Conservation (phyloP, 2,113 vertebrate genomes). For the Hydropotes inermis region DNA sequence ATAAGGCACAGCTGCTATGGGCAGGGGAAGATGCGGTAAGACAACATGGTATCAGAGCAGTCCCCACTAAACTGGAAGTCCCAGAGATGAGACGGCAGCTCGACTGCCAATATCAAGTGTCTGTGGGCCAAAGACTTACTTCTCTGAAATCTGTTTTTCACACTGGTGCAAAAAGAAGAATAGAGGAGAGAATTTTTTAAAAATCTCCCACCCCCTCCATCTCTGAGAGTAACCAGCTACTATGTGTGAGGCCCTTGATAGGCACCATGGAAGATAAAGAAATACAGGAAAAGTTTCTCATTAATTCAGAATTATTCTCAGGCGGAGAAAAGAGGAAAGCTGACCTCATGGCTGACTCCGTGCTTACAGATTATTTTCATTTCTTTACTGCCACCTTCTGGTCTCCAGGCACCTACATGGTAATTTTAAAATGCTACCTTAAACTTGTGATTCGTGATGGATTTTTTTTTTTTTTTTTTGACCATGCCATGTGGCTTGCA, state of each 20-base stretch:
- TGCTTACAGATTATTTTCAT: background rate
- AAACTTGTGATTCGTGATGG: background rate
- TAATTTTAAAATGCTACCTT: background rate
- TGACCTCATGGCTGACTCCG: background rate
- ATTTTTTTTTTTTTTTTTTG: background rate
- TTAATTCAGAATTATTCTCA: background rate
- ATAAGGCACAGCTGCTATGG: background rate
- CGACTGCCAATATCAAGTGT: background rate
- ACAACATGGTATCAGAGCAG: background rate
- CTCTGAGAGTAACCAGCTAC: background rate
- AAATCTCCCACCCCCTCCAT: background rate
- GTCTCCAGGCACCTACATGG: background rate
- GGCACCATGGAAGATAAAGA: background rate
- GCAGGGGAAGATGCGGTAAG: no score
- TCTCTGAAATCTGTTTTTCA: background rate
- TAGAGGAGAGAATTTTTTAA: background rate
- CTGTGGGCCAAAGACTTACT: background rate
- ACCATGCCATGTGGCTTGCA: background rate
- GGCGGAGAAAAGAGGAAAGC: background rate
- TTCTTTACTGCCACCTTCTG: slow-evolving; percentile 83
- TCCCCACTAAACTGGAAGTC: background rate
- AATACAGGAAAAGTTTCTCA: background rate
- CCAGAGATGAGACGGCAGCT: background rate
- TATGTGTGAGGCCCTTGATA: background rate
- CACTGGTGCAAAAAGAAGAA: background rate